Base-by-base conservation (phyloP, 2,797 vertebrate species). In the Selene dorsalis region DNA sequence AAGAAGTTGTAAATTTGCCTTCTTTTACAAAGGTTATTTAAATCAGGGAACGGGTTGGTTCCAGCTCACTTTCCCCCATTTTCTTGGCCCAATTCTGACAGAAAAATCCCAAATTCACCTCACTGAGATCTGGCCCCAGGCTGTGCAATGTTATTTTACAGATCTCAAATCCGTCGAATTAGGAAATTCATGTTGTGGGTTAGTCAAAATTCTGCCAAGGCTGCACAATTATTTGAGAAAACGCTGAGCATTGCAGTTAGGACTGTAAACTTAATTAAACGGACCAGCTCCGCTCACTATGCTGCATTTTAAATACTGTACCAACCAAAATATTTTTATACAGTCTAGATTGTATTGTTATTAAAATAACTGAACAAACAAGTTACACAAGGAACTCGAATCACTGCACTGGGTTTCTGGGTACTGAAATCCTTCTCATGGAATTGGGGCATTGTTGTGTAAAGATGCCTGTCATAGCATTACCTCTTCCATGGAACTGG, bases 21-120 rank as follows among this genome's bases (percentile, higher is more conserved):
- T 92, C 92, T 92, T 93, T 93, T 91, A 94, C 90, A 87, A 92
- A 94, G 92, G 91, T 92, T 89, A 87, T 93, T 93, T 91, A 88
- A 92, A 93, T 94, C 90, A 90, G 92, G 93, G 88, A 93, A 87
- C 83, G 87, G 88, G 90, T 94, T 93, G 92, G 91, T 93, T 94
- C 90, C 88, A 88, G 84, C 90, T 93, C 86, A 89, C 82, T 81
- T 61, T 84, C 77, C 90, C 80, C 84, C 32, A 77, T 65, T 86
- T 79, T 84, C 22, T 83, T 0, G 24, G 84, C 84, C 90, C 86
- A 87, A 63, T 86, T 91, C 81, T 89, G 88, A 92, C 90, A 61
- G 61, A 69, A 82, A 71, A 67, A 16, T 0, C n/a, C 22, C 17
- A 76, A 77, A 75, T 77, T 56, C 41, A 47, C 24, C 24, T 30